Percentiles rank a stretch among this genome's conserved stretches.
phyloP scores from a whole-genome alignment of 2,113 vertebrate genomes.

The Cranoglanis bouderius region DNA sequence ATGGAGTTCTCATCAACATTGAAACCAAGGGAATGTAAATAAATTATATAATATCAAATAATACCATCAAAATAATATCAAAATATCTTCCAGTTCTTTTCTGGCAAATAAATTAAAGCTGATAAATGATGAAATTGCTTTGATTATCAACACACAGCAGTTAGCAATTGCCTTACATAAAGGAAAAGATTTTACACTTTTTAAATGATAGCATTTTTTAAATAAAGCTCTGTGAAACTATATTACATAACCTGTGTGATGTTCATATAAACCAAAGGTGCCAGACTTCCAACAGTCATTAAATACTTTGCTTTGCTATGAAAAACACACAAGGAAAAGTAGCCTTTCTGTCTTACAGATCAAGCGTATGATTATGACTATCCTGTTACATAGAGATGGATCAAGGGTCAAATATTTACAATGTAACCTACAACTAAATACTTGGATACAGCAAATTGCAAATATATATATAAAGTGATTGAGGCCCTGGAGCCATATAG shows the following conservation, averaged over 20 bases:
- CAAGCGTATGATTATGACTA: slow-evolving; percentile 25
- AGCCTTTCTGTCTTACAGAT: slow-evolving; percentile 11
- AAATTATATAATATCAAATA: neutral
- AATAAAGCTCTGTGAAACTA: neutral
- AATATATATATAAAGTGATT: neutral
- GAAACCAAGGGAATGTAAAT: neutral
- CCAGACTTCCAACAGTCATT: neutral
- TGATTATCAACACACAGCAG: neutral
- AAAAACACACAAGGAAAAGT: neutral
- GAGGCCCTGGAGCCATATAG: slow-evolving; percentile 5
- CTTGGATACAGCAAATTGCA: neutral
- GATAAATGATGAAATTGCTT: neutral
- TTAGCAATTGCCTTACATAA: neutral
- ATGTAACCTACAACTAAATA: neutral
- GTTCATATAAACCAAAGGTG: neutral
- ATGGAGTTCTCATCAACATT: neutral
- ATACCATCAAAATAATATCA: neutral
- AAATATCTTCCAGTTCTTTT: neutral
- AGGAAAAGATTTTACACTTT: neutral
- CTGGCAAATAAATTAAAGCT: neutral
- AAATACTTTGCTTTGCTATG: neutral
- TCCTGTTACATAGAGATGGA: slow-evolving; percentile 12
- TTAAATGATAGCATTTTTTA: neutral
- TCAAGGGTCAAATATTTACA: slow-evolving; percentile 4
- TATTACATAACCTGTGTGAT: neutral